These are phyloP conservation scores for Typhlomys cinereus DNA, from an alignment of 2,113 vertebrate genomes.

Conservation along the genomic window DNA sequence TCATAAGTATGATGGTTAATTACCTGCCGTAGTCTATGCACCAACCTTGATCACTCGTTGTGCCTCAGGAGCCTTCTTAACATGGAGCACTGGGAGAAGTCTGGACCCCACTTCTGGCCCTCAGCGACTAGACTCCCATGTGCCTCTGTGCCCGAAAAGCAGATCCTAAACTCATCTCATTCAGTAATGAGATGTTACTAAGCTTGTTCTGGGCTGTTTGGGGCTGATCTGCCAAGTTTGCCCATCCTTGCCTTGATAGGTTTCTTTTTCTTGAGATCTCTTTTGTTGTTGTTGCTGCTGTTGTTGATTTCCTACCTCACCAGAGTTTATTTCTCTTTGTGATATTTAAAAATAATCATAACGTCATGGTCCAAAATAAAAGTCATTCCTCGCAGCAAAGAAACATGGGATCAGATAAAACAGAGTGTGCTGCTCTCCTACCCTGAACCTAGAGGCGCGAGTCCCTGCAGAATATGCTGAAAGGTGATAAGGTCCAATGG, in stretches of 20 bases:
- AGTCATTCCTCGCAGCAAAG: background rate
- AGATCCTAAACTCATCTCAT: background rate
- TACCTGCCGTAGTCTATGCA: background rate
- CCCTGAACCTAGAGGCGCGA: background rate
- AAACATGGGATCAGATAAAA: constrained; percentile 27
- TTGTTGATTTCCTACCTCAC: background rate
- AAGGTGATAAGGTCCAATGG: background rate
- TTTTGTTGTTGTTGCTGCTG: background rate
- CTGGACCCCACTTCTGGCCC: background rate
- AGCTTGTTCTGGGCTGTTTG: background rate
- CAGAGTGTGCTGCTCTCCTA: constrained; percentile 30
- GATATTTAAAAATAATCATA: constrained; percentile 28
- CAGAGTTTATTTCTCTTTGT: background rate
- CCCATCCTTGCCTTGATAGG: background rate
- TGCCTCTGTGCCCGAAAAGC: background rate
- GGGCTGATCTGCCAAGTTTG: background rate
- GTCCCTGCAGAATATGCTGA: background rate
- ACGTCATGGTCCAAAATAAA: background rate
- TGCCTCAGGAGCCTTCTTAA: background rate
- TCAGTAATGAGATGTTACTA: background rate
- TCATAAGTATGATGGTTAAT: background rate
- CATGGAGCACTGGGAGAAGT: background rate
- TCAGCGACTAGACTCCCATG: background rate
- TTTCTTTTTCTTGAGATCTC: background rate
- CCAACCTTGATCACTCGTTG: background rate